Evolutionary conservation across 2,888 invertebrate genomes (phyloP), one percentile per base, ranked within the genome.

Genomic region (Macaria notata): DNA sequence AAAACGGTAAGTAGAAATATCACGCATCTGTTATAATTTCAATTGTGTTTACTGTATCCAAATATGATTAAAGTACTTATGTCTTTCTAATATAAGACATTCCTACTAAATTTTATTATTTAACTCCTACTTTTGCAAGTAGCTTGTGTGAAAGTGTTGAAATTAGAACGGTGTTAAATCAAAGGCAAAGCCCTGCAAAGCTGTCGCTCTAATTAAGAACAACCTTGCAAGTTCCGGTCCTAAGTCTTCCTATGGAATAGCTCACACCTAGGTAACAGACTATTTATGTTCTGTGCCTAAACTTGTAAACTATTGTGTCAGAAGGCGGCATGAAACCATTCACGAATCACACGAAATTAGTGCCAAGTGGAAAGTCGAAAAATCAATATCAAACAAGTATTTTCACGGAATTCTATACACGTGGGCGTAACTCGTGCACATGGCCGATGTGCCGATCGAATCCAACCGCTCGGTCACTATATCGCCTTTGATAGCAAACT

Each of bases 321-420:
- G 41, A 41, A 41, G 9, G 41, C 3, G n/a, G 9, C 41, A 8
- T 41, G 41, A 41, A 41, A 41, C 41, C n/a, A 41, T 19, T 6
- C 39, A 52, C 19, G 6, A 36, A 29, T 9, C 43, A 43, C 9
- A 39, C 31, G 41, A 39, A 51, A 51, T 30, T 19, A 45, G 39
- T 47, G 38, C 47, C 31, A 4, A 49, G 19, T 9, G 46, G 42
- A 49, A 41, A 49, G 46, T 53, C 7, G 31, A 46, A 49, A 53
- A 57, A 49, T 53, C 53, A 30, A 53, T 53, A 57, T 49, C 46
- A 42, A 47, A 46, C 43, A 42, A 58, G 36, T 9, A 38, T 31
- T 53, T 58, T 46, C 53, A 46, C 30, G 43, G 46, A 51, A 43
- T 51, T 50, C 9, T 39, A 42, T 43, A 49, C 53, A 57, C 57